Conservation (phyloP, 2,113 vertebrate genomes). For the Fregetta grallaria region DNA sequence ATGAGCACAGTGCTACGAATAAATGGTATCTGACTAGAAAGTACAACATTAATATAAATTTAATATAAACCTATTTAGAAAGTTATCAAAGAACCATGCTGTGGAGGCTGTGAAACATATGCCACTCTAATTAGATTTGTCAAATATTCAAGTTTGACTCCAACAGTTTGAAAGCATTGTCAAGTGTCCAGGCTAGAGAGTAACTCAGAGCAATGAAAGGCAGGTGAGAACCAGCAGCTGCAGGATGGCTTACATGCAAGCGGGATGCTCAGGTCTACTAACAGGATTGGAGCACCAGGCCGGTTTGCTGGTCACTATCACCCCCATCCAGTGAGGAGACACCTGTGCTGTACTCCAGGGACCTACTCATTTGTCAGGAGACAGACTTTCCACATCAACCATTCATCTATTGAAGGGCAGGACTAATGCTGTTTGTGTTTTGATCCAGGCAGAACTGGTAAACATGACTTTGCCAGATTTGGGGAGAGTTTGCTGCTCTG, state of each 20-base stretch:
- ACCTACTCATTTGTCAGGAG: neutral
- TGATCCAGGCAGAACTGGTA: neutral
- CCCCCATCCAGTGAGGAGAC: neutral
- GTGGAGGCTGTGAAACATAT: neutral
- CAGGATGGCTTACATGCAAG: neutral
- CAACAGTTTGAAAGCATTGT: neutral
- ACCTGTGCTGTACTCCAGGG: neutral
- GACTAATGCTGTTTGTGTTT: neutral
- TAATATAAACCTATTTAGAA: neutral
- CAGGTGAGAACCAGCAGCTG: neutral
- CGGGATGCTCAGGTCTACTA: neutral
- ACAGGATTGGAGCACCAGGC: neutral
- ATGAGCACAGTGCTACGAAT: neutral
- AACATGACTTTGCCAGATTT: neutral
- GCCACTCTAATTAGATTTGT: neutral
- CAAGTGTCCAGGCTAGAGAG: neutral
- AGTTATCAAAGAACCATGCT: neutral
- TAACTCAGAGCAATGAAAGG: neutral
- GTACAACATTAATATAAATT: neutral
- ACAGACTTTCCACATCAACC: neutral
- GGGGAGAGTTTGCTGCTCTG: neutral
- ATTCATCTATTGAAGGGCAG: neutral
- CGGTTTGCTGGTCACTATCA: neutral
- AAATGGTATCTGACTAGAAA: neutral
- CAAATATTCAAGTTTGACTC: neutral